Conservation (phyloP, 37 sponge, comb jelly and placozoan species). For the Theonella swinhoei region DNA sequence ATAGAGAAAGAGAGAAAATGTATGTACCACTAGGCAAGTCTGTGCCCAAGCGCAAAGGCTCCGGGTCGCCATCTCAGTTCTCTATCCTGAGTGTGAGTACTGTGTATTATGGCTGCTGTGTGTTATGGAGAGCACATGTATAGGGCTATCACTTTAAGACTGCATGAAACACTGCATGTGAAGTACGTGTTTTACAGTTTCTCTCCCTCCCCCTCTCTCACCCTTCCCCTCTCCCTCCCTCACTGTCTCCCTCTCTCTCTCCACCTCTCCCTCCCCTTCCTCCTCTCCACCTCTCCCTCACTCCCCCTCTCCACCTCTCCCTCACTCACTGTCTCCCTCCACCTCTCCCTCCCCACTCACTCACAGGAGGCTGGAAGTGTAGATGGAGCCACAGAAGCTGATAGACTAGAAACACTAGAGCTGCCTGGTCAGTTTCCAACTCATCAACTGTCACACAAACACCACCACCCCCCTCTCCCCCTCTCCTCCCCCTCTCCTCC, state of each 20-base stretch:
- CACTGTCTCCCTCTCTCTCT: neutral
- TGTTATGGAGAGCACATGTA: too few species aligned
- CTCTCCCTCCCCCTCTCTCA: too few species aligned
- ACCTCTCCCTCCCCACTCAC: too few species aligned
- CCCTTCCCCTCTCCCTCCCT: too few species aligned
- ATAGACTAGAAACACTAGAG: neutral
- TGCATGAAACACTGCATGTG: too few species aligned
- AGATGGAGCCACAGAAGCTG: neutral
- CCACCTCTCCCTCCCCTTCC: neutral
- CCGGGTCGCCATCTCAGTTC: neutral
- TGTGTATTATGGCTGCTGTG: too few species aligned
- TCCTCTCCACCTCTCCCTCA: neutral
- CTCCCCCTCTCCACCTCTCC: neutral
- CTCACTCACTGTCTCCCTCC: too few species aligned
- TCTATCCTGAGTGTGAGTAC: slow-evolving; percentile 47
- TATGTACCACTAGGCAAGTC: neutral
- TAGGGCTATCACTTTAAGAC: too few species aligned
- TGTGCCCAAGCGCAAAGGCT: neutral
- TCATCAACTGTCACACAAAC: neutral
- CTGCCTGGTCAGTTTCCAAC: neutral
- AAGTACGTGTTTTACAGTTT: too few species aligned
- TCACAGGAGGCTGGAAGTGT: neutral
- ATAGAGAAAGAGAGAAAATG: slow-evolving; percentile 9
- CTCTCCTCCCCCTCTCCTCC: neutral
- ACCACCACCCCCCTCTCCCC: neutral